Evolutionary conservation across 2,797 vertebrate species (phyloP).

Genomic region (Sebastes dallii): DNA sequence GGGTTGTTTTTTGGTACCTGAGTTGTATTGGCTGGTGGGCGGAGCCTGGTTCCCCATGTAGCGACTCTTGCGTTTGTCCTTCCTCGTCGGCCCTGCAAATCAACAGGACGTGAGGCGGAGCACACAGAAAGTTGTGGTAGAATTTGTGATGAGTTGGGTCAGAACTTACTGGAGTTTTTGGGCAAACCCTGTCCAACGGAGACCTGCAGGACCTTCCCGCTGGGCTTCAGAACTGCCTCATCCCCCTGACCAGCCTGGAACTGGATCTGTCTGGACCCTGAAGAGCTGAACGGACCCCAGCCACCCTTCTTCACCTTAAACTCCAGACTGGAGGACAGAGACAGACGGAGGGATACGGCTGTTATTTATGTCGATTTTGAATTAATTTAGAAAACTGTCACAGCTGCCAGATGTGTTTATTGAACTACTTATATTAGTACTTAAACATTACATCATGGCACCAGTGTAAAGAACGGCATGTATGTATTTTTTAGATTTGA

Average conservation of each 20-base stretch:
- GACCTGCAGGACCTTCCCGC: conserved; percentile 80
- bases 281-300: conserved; percentile 84
- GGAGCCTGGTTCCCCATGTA: conserved; percentile 47
- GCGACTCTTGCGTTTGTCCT: conserved; percentile 83
- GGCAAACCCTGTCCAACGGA: conserved; percentile 84
- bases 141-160: rapidly evolving
- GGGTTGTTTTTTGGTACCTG: conserved; percentile 51
- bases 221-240: conserved; percentile 74
- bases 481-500: neutral
- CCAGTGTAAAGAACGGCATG: neutral
- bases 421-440: neutral
- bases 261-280: conserved; percentile 87
- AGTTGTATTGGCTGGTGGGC: conserved; percentile 18
- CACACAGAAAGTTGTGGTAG: neutral
- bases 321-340: conserved; percentile 79
- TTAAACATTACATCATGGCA: neutral
- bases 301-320: conserved; percentile 90
- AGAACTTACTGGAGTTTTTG: conserved; percentile 83
- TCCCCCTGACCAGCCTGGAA: conserved; percentile 83
- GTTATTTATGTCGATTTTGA: neutral
- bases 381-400: neutral
- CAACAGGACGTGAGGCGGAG: conserved; percentile 1
- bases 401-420: too few species aligned
- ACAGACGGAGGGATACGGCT: neutral
- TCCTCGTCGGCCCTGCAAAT: conserved; percentile 83